Evolutionary conservation across 2,888 invertebrate genomes (phyloP), one percentile per base, ranked within the genome.

Genomic region (Cerastoderma edule): DNA sequence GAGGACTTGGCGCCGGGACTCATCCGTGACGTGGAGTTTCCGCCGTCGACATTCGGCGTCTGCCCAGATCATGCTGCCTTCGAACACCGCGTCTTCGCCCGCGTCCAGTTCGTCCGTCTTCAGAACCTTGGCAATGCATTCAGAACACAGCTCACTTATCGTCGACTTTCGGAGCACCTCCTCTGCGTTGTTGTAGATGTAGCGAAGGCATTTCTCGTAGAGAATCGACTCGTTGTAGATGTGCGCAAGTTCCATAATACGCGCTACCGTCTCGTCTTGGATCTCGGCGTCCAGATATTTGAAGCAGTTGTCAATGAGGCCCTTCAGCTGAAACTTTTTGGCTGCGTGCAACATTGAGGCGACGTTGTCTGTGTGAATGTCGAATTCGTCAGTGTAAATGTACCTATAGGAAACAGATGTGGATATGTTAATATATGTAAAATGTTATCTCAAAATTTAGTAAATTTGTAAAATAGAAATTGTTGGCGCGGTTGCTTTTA

Each of bases 41-140:
- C 84, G 80, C 10, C 85, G 81, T 53, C 85, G 67, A 67, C 89
- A 89, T 71, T 89, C 86, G 6, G 80, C 76, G 44, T 85, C 84
- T 5, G 89, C 88, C 90, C 90, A 90, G 6, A 72, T 67, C n/a
- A 84, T 57, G 60, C 86, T 78, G 6, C 81, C 87, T 30, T 82
- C 83, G 66, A 84, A 88, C 6, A 89, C 83, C 1, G 80, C 80
- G 28, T 85, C 79, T 74, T 90, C 90, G 10, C 94, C 93, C 4
- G 96, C 94, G 72, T 94, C 93, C 64, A 97, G 92, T 3, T 95
- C 95, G 83, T 96, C 95, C 5, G 96, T 94, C 68, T 94, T 94
- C 65, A 97, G 95, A 19, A 82, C 65, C 48, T 95, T 94, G 5
- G 94, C 93, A 30, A 97, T 93, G 83, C 96, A 95, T 53, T 94